Evolutionary conservation across 92 coral and sea anemone species (phyloP), one percentile per base, ranked within the genome.

Genomic region (Palythoa heliodiscus): DNA sequence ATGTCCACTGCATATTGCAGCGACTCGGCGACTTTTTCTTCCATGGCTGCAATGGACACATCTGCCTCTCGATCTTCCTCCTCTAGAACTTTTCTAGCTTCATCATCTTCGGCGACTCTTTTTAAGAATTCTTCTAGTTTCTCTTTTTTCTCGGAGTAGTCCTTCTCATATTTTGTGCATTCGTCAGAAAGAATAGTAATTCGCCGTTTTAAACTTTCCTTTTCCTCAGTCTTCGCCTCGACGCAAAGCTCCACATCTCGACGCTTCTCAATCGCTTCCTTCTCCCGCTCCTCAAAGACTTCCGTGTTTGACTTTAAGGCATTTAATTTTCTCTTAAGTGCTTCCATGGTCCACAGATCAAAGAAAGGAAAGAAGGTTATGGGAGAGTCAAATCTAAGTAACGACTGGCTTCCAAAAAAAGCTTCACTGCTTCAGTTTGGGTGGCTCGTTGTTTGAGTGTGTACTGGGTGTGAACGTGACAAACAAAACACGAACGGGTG

Each of bases 211-310:
- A 89, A 24, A 3, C 88, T 76, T 63, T 87, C 87, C 77, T 52
- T 78, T 63, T 89, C 91, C 43, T 87, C 91, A 1, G 15, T 72
- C 40, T 25, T 60, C 15, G 70, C 52, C 57, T 85, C 91, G 64
- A 77, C 71, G 4, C 69, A 43, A 71, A 54, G 76, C 22, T 89
- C 88, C 1, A 85, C 57, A 38, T 84, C 76, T 10, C 80, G 71
- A 9, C 25, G 5, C 25, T 43, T 38, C 23, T 84, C 87, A 57
- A 55, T 84, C 20, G 91, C 88, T 22, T 70, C 88, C 52, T 70
- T 77, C 50, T 89, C 88, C 2, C 91, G 91, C 35, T 89, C 82
- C n/a, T 89, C 80, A 15, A 88, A 88, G 0, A 40, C 82, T 52
- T 89, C 91, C 4, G 79, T 77, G 29, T 57, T 40, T 20, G 40